These are phyloP conservation scores for Lophura swinhoii DNA, from an alignment of 2,797 vertebrate species.

Conservation along the genomic window DNA sequence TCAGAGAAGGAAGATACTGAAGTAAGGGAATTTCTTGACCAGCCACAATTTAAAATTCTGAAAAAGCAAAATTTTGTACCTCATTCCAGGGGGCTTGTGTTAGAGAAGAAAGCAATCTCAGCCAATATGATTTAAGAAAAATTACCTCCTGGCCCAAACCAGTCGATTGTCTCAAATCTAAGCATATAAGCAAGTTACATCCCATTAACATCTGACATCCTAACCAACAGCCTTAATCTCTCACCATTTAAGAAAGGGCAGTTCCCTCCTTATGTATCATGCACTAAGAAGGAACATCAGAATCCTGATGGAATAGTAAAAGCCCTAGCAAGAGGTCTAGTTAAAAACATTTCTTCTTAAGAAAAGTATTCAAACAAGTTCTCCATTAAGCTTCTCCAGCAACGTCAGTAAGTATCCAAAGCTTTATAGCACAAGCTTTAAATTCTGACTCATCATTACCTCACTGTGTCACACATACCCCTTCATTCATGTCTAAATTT, in stretches of 20 bases:
- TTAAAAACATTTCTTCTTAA: not conserved
- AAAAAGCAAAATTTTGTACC: not conserved
- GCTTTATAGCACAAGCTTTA: not conserved
- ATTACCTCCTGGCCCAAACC: not conserved
- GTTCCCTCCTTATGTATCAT: not conserved
- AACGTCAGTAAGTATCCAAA: not conserved
- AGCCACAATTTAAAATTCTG: not conserved
- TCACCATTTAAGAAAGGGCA: not conserved
- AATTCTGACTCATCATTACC: slow-evolving; percentile 29
- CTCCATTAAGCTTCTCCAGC: not conserved
- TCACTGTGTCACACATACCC: slow-evolving; percentile 1
- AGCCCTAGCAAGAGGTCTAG: not conserved
- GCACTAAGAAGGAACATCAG: not conserved
- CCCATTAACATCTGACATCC: not conserved
- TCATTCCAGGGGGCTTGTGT: not conserved
- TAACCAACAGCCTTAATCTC: not conserved
- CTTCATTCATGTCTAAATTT: slow-evolving; percentile 47
- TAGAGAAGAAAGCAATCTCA: not conserved
- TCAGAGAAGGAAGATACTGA: not conserved
- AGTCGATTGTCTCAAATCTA: not conserved
- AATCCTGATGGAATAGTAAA: not conserved
- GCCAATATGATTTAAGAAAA: not conserved
- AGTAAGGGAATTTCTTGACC: not conserved
- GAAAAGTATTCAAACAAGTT: not conserved
- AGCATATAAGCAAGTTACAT: not conserved